Conservation (phyloP, 2,888 invertebrate genomes). For the Koerneria pararmatus region DNA sequence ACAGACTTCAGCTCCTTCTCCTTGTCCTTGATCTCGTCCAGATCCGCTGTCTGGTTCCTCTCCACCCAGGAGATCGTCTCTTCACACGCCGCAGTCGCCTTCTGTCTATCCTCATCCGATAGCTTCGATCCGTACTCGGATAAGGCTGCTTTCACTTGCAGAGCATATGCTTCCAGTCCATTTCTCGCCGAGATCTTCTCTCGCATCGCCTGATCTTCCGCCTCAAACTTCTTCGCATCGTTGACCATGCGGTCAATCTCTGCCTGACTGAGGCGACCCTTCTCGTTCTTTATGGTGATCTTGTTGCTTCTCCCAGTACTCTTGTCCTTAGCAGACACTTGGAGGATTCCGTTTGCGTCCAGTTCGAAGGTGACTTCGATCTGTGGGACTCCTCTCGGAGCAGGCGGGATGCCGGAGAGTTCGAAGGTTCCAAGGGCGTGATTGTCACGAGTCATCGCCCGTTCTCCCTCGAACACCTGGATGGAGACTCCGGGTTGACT, state of each 20-base stretch:
- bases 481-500: slow-evolving; percentile 84
- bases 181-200: slow-evolving; percentile 74
- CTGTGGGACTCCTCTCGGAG: slow-evolving; percentile 59
- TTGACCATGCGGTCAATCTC: slow-evolving; percentile 82
- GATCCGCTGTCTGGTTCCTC: slow-evolving; percentile 74
- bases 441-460: slow-evolving; percentile 63
- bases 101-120: slow-evolving; percentile 76
- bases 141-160: slow-evolving; percentile 40
- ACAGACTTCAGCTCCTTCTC: slow-evolving; percentile 42
- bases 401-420: slow-evolving; percentile 62
- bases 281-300: slow-evolving; percentile 62
- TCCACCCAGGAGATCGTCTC: slow-evolving; percentile 76
- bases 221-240: slow-evolving; percentile 84
- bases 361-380: slow-evolving; percentile 66
- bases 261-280: slow-evolving; percentile 82
- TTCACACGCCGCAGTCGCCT: slow-evolving; percentile 80
- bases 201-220: slow-evolving; percentile 66
- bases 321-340: slow-evolving; percentile 55
- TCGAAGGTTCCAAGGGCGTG: slow-evolving; percentile 59
- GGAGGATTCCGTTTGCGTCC: slow-evolving; percentile 60
- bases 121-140: slow-evolving; percentile 75
- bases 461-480: slow-evolving; percentile 70
- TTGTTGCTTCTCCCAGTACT: slow-evolving; percentile 53
- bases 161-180: slow-evolving; percentile 77
- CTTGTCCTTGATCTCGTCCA: slow-evolving; percentile 70